These are phyloP conservation scores for Clarias macrocephalus DNA, from an alignment of 2,113 vertebrate genomes.

Conservation along the genomic window DNA sequence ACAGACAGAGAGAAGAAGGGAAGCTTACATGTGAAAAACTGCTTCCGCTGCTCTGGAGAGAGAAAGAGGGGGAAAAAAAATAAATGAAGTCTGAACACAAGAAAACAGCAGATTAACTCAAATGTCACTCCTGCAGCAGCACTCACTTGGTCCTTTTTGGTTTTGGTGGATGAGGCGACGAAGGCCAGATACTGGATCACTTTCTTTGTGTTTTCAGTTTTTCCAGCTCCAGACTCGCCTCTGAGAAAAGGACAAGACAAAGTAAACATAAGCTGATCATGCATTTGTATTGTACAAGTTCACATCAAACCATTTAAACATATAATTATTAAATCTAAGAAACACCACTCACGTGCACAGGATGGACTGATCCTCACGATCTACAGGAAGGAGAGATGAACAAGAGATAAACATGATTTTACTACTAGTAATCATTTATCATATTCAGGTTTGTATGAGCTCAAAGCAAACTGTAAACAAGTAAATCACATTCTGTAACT, in stretches of 20 bases:
- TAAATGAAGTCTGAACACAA: background rate
- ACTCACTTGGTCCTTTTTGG: slow-evolving; percentile 73
- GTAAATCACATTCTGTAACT: too few relatives aligned
- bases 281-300: too few relatives aligned
- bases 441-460: too few relatives aligned
- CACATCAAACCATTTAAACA: too few relatives aligned
- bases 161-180: slow-evolving; percentile 72
- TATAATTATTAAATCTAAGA: too few relatives aligned
- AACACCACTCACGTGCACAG: slow-evolving; percentile 71
- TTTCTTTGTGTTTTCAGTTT: slow-evolving; percentile 77
- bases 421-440: background rate
- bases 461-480: background rate
- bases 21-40: slow-evolving; percentile 52
- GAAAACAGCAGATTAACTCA: background rate
- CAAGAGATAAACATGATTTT: background rate
- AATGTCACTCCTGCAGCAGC: too few relatives aligned
- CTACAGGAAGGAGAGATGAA: slow-evolving; percentile 48
- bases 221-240: slow-evolving; percentile 75
- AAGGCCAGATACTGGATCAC: slow-evolving; percentile 76
- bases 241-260: slow-evolving; percentile 46
- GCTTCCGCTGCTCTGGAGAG: slow-evolving; percentile 20
- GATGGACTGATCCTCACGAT: slow-evolving; percentile 78
- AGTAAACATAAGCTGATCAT: background rate
- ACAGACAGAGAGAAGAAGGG: background rate
- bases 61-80: background rate